Conservation (phyloP, 2,797 vertebrate species). For the Argentina silus region DNA sequence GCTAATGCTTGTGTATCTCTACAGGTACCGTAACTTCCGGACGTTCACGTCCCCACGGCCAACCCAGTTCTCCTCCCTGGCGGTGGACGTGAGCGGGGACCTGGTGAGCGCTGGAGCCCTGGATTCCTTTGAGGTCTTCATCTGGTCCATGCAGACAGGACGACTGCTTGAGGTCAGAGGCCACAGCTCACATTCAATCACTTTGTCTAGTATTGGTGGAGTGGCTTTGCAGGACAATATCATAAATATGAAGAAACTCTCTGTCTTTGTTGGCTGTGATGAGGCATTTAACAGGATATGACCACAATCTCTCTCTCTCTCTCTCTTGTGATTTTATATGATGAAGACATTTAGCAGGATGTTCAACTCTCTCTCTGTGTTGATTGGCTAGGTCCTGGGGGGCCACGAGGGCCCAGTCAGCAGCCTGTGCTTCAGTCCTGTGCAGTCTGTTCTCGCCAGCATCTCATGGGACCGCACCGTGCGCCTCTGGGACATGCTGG, state of each 20-base stretch:
- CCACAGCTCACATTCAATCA: not conserved
- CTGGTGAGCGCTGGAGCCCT: conserved; percentile 92
- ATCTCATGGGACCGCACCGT: conserved; percentile 94
- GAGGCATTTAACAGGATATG: not conserved
- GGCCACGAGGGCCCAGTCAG: conserved; percentile 95
- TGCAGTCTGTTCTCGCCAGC: conserved; percentile 89
- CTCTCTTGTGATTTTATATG: too few relatives aligned
- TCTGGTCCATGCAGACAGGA: conserved; percentile 98
- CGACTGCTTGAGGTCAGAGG: conserved; percentile 88
- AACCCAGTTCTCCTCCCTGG: conserved; percentile 91
- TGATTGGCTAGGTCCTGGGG: conserved; percentile 81
- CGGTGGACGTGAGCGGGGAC: conserved; percentile 90
- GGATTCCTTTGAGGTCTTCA: conserved; percentile 94
- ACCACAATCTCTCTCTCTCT: not conserved
- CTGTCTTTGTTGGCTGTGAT: too few relatives aligned
- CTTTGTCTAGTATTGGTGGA: too few relatives aligned
- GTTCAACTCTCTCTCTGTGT: not conserved
- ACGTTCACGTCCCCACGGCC: conserved; percentile 93
- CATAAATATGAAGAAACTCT: too few relatives aligned
- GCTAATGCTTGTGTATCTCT: not conserved
- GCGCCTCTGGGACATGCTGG: conserved; percentile 93
- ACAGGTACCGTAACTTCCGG: conserved; percentile 97
- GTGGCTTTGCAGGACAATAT: too few relatives aligned
- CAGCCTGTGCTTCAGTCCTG: conserved; percentile 88
- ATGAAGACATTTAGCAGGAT: not conserved